phyloP scores from a whole-genome alignment of 2,888 invertebrate genomes.

The Pristionchus arcanus region DNA sequence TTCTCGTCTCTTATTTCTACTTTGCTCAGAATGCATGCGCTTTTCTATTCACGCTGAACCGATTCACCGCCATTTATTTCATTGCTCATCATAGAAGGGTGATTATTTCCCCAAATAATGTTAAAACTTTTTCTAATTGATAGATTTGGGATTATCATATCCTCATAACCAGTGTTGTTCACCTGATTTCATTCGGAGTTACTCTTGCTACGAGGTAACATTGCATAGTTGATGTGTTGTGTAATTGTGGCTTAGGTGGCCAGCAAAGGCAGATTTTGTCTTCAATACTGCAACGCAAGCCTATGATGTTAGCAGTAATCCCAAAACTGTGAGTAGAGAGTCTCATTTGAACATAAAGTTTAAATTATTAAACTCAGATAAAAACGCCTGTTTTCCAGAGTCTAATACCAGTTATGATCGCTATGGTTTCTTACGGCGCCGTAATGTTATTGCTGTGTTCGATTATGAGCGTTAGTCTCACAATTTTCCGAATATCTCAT shows the following conservation, averaged over 20 bases:
- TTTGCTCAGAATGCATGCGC: constrained; percentile 49
- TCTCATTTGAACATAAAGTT: no score
- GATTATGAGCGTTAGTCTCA: not conserved
- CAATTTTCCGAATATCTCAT: not conserved
- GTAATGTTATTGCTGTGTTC: not conserved
- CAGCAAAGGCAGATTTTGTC: not conserved
- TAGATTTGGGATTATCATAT: not conserved
- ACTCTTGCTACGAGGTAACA: not conserved
- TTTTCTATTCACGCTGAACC: constrained; percentile 12
- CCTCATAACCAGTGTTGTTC: not conserved
- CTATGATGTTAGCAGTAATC: not conserved
- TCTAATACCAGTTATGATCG: not conserved
- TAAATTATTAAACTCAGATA: not conserved
- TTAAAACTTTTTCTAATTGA: not conserved
- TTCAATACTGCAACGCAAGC: not conserved
- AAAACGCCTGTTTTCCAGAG: not conserved
- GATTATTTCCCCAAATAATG: not conserved
- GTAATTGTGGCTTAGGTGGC: not conserved
- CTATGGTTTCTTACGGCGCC: not conserved
- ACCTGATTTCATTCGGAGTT: constrained; percentile 7
- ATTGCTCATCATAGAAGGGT: not conserved
- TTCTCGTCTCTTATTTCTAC: constrained; percentile 36
- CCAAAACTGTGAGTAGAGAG: not conserved
- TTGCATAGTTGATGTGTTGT: not conserved
- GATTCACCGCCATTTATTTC: constrained; percentile 15